Evolutionary conservation across 2,113 vertebrate species (phyloP).

Genomic region (Oreochromis aureus): DNA sequence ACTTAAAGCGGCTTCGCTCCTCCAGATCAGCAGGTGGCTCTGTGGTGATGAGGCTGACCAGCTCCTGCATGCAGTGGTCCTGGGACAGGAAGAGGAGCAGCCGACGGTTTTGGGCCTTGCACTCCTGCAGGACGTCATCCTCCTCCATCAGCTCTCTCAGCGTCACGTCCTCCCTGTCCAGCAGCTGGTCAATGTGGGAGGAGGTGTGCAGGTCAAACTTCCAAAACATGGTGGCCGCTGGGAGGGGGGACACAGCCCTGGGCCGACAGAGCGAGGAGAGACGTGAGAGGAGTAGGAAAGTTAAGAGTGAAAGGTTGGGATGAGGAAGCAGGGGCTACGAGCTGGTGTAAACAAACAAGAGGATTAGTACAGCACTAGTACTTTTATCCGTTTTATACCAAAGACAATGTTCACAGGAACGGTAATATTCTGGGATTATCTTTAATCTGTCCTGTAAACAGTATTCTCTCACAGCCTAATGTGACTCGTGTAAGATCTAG

Average conservation of each 20-base stretch:
- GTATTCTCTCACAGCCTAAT: not conserved
- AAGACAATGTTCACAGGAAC: not conserved
- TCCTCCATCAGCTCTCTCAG: slow-evolving; percentile 93
- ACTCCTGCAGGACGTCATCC: slow-evolving; percentile 94
- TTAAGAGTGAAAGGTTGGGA: not conserved
- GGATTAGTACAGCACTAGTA: not conserved
- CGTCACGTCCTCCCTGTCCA: slow-evolving; percentile 91
- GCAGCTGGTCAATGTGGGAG: slow-evolving; percentile 93
- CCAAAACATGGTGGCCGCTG: slow-evolving; percentile 91
- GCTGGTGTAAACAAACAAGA: slow-evolving; percentile 1
- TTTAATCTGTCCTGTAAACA: not conserved
- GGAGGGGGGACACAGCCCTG: slow-evolving; percentile 70
- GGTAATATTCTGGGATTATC: not conserved
- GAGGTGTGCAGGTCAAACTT: slow-evolving; percentile 96
- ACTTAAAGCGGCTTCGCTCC: slow-evolving; percentile 97
- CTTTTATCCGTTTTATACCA: not conserved
- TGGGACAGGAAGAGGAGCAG: slow-evolving; percentile 92
- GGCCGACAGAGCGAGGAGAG: not conserved
- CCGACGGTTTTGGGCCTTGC: slow-evolving; percentile 92
- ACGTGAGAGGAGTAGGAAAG: not conserved
- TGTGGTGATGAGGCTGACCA: slow-evolving; percentile 88
- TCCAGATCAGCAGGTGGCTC: slow-evolving; percentile 89
- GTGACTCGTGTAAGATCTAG: not conserved
- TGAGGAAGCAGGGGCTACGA: not conserved
- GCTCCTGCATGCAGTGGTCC: slow-evolving; percentile 90